Percentiles rank a stretch among this genome's conserved stretches.
Evolutionary conservation across 35 echinoderm and acorn worm species (phyloP).

Genomic region (Stichopus chloronotus): DNA sequence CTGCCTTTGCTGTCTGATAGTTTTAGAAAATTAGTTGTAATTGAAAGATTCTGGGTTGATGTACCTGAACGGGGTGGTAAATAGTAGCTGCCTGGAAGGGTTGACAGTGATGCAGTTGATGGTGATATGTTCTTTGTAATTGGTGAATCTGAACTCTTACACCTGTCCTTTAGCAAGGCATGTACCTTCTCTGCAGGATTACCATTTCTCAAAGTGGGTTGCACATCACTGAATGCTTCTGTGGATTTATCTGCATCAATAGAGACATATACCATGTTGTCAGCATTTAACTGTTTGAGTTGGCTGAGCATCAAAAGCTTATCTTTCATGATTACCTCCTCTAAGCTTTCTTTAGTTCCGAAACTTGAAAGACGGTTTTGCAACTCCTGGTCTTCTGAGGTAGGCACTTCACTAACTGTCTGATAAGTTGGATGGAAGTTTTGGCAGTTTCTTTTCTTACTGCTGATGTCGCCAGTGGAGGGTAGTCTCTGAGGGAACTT

Average conservation of each 20-base stretch:
- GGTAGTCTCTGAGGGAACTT: neutral
- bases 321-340: conserved; percentile 43
- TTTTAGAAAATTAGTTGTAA: neutral
- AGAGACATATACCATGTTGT: neutral
- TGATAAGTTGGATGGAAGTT: neutral
- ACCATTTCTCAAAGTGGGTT: neutral
- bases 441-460: neutral
- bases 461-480: neutral
- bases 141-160: neutral
- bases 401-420: neutral
- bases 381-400: neutral
- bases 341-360: neutral
- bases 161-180: neutral
- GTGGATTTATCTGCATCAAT: neutral
- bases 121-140: neutral
- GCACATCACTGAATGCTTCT: neutral
- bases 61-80: neutral
- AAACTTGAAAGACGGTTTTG: neutral
- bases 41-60: neutral
- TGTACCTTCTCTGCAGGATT: neutral
- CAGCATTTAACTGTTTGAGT: neutral
- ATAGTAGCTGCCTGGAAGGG: neutral
- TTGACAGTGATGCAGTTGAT: neutral
- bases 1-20: neutral
- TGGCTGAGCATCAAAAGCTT: conserved; percentile 6